Percentiles rank a stretch among this genome's conserved stretches.
Evolutionary conservation across 2,888 invertebrate genomes (phyloP).

Genomic region (Dione juno): DNA sequence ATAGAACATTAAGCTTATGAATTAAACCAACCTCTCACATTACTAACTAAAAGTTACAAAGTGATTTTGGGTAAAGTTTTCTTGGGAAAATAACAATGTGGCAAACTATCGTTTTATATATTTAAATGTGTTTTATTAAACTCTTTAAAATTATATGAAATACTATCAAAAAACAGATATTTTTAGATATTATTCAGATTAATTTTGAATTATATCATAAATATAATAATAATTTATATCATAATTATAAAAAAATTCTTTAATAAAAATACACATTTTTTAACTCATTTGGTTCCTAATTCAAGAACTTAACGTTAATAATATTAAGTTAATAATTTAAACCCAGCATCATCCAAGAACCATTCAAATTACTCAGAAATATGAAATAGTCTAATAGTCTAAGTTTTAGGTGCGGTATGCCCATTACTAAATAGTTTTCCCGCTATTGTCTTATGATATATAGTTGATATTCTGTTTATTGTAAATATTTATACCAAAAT

Average conservation of each 20-base stretch:
- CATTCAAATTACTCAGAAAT: not conserved
- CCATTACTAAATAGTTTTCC: constrained; percentile 40
- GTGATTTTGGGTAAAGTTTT: constrained; percentile 53
- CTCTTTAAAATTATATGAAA: constrained; percentile 8
- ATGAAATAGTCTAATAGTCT: constrained; percentile 29
- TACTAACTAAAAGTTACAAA: constrained; percentile 52
- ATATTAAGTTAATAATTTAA: not conserved
- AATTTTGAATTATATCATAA: too few species aligned
- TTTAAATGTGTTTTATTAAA: constrained; percentile 9
- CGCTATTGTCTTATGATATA: constrained; percentile 37
- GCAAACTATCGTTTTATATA: constrained; percentile 41
- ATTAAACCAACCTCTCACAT: constrained; percentile 41
- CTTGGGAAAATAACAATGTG: constrained; percentile 51
- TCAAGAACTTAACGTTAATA: not conserved
- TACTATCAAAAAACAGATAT: not conserved
- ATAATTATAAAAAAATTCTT: too few species aligned
- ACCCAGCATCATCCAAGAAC: not conserved
- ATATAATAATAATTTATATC: too few species aligned
- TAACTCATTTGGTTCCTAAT: too few species aligned
- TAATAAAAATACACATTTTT: too few species aligned
- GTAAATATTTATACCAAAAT: not conserved
- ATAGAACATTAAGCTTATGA: constrained; percentile 23
- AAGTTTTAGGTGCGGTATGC: constrained; percentile 32
- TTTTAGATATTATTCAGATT: too few species aligned
- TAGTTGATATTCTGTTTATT: constrained; percentile 9